A percentile compares a stretch with the other conserved stretches of the same genome.
Evolutionary conservation across 2,888 invertebrate genomes (phyloP).

Genomic region (Drosophila kuntzei): DNA sequence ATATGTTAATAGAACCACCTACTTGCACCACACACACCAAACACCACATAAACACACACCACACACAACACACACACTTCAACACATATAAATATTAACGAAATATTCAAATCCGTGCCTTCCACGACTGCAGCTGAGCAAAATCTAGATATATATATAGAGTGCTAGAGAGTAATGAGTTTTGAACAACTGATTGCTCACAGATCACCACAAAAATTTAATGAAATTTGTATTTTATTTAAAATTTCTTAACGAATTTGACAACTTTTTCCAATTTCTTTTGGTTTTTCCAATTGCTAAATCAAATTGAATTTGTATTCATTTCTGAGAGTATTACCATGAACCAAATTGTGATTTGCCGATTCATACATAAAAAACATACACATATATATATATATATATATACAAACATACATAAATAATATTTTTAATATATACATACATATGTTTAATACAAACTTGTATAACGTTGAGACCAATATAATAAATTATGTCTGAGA

Average conservation of each 20-base stretch:
- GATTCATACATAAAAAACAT: conserved; percentile 39
- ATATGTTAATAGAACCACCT: conserved; percentile 54
- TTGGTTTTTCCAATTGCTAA: conserved; percentile 11
- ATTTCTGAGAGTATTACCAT: conserved; percentile 53
- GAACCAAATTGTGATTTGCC: conserved; percentile 65
- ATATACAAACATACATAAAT: conserved; percentile 43
- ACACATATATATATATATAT: conserved; percentile 46
- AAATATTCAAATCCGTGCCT: conserved; percentile 56
- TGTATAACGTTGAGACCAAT: conserved; percentile 68
- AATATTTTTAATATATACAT: conserved; percentile 56
- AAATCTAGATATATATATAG: conserved; percentile 17
- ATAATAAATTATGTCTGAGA: conserved; percentile 66
- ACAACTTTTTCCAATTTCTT: conserved; percentile 19
- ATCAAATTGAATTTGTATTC: conserved; percentile 24
- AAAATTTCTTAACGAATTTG: conserved; percentile 41
- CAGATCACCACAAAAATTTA: neutral
- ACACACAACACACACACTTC: conserved; percentile 17
- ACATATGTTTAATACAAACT: conserved; percentile 71
- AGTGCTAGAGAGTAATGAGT: conserved; percentile 25
- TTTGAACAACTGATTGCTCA: neutral
- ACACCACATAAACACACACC: conserved; percentile 26
- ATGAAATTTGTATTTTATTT: conserved; percentile 1
- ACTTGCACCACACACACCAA: conserved; percentile 36
- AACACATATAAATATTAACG: conserved; percentile 15
- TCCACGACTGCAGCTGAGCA: conserved; percentile 41